Base-by-base conservation (phyloP, 1,140 invertebrate genomes). In the Ceratitis capitata region DNA sequence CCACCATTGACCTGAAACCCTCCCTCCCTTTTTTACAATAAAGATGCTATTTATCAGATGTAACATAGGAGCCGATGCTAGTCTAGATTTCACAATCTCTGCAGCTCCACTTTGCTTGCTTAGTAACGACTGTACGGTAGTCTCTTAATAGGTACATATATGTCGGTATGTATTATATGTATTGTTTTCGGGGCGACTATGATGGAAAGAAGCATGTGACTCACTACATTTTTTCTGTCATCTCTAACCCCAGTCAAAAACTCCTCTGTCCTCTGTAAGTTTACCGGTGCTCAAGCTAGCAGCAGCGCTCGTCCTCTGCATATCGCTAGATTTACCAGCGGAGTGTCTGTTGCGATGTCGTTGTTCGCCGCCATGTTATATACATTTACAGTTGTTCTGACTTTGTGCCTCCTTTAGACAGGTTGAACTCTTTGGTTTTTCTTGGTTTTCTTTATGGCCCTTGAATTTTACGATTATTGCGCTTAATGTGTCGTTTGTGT, bases 381-480 rank as follows among this genome's bases (percentile, higher is more conserved):
- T 69, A 39, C 32, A 16, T 69, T 39, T 39, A 35, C 19, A 74
- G 69, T 74, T 74, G 35, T 7, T 19, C 39, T 42, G 39, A 39
- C 69, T n/a, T 74, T 45, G 69, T 74, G n/a, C 39, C 39, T 23
- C 69, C 23, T 7, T 45, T 6, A 32, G n/a, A 26, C 35, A 78
- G n/a, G 42, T 45, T 12, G 6, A n/a, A 78, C 6, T 45, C 19
- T 61, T 78, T 32, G 10, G 19, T 39, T 78, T 23, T 78, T 45
- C 19, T 26, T 45, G n/a, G 14, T 78, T 78, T 90, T 90, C 88
- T 90, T 90, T 90, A 90, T 90, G 88, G 88, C 87, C 90, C 88
- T 90, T 89, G 89, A 90, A 90, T 90, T 90, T 90, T 90, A 90
- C 89, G 89, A 90, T 89, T 90, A 89, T 88, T 88, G 89, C 87